Evolutionary conservation across 2,888 invertebrate species (phyloP), one percentile per base, ranked within the genome.

Genomic region (Agonum fuliginosum): DNA sequence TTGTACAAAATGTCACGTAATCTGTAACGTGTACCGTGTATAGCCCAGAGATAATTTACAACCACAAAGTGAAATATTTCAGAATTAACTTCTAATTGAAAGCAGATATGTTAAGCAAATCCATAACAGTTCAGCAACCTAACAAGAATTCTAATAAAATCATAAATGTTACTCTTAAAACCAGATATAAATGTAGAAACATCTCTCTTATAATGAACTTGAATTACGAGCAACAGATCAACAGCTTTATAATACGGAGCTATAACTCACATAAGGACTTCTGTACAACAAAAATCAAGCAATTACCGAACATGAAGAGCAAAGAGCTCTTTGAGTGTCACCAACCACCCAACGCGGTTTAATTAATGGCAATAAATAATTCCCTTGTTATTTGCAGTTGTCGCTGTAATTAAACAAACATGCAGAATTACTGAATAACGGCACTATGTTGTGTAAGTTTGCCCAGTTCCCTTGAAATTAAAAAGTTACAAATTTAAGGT

Each of bases 401-500:
- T 46, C 8, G 10, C 6, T 30, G 58, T 27, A 62, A 62, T 62
- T 62, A 62, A 62, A 62, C 58, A 54, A n/a, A 54, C 54, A 54
- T 24, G 54, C 46, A 46, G 46, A 46, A 46, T 46, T 24, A 22
- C 54, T 62, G 58, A 27, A 62, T 62, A 62, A 62, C 58, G 58
- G 58, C 58, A 62, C 58, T 30, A 17, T 17, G 58, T 62, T 62
- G 58, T 62, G 58, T 62, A 62, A 62, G 58, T 17, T 46, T 12
- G 37, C 34, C 30, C 51, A 71, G 30, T 71, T 30, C 58, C 72
- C 72, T 72, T 72, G 54, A 54, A 54, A 72, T 54, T 72, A 58
- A 58, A 72, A 72, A 72, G 58, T 54, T 41, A 72, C 54, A 54
- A 58, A 54, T 72, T 72, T 72, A 58, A 72, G 72, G 72, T 72